Evolutionary conservation across 2,797 vertebrate species (phyloP).

Genomic region (Enteromius viviparus): DNA sequence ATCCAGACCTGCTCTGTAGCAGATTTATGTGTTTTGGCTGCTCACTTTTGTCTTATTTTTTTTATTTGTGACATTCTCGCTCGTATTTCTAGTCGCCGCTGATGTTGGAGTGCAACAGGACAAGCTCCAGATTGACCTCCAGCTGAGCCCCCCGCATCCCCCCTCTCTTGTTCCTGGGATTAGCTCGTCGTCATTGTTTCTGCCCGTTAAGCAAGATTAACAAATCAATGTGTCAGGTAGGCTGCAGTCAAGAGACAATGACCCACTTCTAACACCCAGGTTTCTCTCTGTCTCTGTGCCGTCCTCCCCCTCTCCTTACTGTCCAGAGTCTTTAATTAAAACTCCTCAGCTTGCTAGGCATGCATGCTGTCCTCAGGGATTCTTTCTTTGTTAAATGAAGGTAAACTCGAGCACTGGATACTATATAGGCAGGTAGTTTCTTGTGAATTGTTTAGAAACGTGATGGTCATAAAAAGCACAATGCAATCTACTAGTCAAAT

Average conservation of each 20-base stretch:
- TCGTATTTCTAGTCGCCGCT: constrained; percentile 54
- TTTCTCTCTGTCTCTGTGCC: constrained; percentile 24
- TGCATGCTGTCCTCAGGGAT: constrained; percentile 66
- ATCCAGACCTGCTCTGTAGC: constrained; percentile 28
- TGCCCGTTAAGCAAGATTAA: constrained; percentile 84
- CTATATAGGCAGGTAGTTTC: constrained; percentile 66
- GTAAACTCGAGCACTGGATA: constrained; percentile 67
- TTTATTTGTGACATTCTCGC: constrained; percentile 54
- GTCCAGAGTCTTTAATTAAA: constrained; percentile 81
- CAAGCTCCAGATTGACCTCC: constrained; percentile 72
- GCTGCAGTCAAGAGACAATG: constrained; percentile 82
- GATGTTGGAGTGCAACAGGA: constrained; percentile 65
- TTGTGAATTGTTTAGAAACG: constrained; percentile 52
- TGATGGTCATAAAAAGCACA: constrained; percentile 41
- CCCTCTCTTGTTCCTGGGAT: constrained; percentile 69
- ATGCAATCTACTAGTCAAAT: constrained; percentile 59
- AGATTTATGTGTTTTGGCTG: constrained; percentile 50
- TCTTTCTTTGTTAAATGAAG: constrained; percentile 26
- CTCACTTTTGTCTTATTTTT: background rate
- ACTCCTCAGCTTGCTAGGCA: constrained; percentile 79
- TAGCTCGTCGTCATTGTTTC: constrained; percentile 81
- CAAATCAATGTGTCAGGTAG: constrained; percentile 86
- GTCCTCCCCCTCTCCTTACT: constrained; percentile 31
- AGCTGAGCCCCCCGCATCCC: constrained; percentile 23
- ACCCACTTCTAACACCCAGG: constrained; percentile 80